Conservation (phyloP, 2,888 invertebrate species). For the Muschampia plurimacula region DNA sequence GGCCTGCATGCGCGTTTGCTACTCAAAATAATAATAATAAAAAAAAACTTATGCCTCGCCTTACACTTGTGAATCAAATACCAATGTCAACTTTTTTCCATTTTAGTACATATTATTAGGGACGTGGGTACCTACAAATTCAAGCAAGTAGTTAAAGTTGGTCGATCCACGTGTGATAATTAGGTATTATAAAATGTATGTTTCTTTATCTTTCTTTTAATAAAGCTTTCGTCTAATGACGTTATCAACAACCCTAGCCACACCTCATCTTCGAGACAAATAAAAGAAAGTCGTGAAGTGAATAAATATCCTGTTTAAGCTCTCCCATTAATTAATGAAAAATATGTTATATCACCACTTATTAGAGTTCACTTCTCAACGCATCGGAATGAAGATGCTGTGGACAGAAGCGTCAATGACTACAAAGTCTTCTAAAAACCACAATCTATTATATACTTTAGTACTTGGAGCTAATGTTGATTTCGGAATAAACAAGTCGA, state of each 20-base stretch:
- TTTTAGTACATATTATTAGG: no score
- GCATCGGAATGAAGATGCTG: conserved; percentile 41
- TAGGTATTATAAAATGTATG: neutral
- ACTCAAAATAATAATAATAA: no score
- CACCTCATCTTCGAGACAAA: conserved; percentile 52
- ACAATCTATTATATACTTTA: conserved; percentile 41
- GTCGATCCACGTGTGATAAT: no score
- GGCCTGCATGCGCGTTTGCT: no score
- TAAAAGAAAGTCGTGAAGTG: conserved; percentile 54
- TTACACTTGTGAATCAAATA: no score
- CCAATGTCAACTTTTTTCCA: no score
- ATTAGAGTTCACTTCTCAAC: conserved; percentile 46
- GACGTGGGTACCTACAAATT: no score
- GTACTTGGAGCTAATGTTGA: conserved; percentile 10
- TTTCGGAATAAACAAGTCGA: neutral
- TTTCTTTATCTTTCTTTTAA: neutral
- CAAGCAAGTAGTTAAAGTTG: no score
- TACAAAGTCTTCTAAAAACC: conserved; percentile 5
- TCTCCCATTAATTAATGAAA: conserved; percentile 27
- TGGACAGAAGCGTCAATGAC: conserved; percentile 42
- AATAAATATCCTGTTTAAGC: conserved; percentile 55
- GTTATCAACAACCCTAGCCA: conserved; percentile 38
- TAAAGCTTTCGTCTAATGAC: neutral
- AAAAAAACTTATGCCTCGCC: no score
- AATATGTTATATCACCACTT: conserved; percentile 41